Percentiles rank a stretch among this genome's conserved stretches.
phyloP scores from a whole-genome alignment of 2,797 vertebrate genomes.

The Myiotriccus ornatus region DNA sequence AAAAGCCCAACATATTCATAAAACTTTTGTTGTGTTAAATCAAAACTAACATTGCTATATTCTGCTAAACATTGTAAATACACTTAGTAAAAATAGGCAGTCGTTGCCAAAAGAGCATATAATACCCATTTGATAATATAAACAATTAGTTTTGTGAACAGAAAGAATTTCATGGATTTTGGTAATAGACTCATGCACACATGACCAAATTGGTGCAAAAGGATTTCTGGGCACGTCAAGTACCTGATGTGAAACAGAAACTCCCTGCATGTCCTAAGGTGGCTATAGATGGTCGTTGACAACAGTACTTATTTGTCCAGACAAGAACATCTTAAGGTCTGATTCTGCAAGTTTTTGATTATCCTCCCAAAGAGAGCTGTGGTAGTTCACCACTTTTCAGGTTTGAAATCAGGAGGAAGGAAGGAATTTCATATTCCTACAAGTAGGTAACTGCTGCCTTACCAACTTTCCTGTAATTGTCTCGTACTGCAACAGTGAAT shows the following conservation, averaged over 20 bases:
- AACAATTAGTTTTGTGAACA: not conserved
- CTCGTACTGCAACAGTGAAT: not conserved
- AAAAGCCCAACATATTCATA: fast-evolving
- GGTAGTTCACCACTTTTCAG: not conserved
- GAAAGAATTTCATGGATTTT: not conserved
- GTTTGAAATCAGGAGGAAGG: slow-evolving; percentile 4
- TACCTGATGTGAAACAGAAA: not conserved
- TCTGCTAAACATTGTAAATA: not conserved
- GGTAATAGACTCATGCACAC: not conserved
- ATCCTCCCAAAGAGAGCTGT: not conserved
- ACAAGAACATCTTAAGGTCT: not conserved
- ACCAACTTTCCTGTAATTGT: slow-evolving; percentile 27
- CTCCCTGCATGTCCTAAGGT: not conserved
- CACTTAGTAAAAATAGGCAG: not conserved
- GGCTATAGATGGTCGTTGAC: not conserved
- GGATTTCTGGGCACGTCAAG: not conserved
- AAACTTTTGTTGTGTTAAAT: not conserved
- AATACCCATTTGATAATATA: not conserved
- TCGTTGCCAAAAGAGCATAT: not conserved
- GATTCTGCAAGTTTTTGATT: not conserved
- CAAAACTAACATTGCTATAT: not conserved
- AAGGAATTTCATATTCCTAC: slow-evolving; percentile 17
- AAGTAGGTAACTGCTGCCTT: not conserved
- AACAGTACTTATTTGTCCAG: not conserved
- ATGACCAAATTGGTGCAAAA: not conserved